Percentiles rank a stretch among this genome's conserved stretches.
These are phyloP conservation scores for Saccostrea echinata DNA, from an alignment of 1,140 invertebrate genomes.

Conservation along the genomic window DNA sequence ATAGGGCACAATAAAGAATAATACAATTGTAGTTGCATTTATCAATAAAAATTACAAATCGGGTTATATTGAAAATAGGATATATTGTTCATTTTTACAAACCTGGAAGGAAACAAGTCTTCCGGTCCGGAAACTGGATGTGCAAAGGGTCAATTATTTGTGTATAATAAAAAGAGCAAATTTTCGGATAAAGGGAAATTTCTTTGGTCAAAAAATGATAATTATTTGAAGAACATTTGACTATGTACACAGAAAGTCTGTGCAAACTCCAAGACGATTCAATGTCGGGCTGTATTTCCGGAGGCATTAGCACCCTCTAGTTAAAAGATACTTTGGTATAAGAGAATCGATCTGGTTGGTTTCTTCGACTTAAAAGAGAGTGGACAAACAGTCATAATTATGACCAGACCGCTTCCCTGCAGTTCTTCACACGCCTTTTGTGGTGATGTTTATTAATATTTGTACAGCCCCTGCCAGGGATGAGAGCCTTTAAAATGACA, in stretches of 20 bases:
- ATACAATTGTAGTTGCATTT: neutral
- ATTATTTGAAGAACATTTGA: neutral
- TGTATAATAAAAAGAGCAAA: neutral
- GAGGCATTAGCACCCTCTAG: constrained; percentile 21
- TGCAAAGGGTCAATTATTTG: constrained; percentile 19
- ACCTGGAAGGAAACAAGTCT: neutral
- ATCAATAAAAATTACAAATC: neutral
- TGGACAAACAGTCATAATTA: constrained; percentile 6
- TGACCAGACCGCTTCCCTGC: constrained; percentile 7
- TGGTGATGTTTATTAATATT: constrained; percentile 36
- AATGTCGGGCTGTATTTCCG: neutral
- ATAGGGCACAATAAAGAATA: neutral
- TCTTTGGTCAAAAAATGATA: neutral
- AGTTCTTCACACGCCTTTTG: constrained; percentile 17
- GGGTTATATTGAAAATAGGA: neutral
- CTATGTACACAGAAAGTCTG: neutral
- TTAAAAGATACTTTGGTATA: constrained; percentile 3
- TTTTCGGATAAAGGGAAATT: neutral
- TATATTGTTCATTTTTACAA: neutral
- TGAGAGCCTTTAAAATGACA: constrained; percentile 18
- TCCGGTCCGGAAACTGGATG: neutral
- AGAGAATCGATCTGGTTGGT: constrained; percentile 17
- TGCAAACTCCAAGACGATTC: neutral
- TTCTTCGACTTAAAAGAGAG: constrained; percentile 21
- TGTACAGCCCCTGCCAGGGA: constrained; percentile 23